Evolutionary conservation across 1,140 invertebrate species (phyloP).

Genomic region (Drosophila novamexicana): DNA sequence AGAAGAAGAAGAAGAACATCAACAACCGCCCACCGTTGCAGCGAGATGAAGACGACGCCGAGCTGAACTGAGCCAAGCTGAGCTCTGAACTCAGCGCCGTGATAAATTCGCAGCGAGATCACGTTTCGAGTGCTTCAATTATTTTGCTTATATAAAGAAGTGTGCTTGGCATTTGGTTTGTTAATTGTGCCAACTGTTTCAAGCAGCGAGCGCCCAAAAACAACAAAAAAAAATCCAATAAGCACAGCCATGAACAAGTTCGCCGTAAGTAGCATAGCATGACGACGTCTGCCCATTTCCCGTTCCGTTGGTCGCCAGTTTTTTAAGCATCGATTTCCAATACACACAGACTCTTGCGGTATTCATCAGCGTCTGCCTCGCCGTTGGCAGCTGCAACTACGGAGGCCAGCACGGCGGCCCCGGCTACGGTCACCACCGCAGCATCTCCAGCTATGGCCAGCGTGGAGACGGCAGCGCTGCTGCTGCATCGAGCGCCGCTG

Average conservation of each 20-base stretch:
- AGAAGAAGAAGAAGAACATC: slow-evolving; percentile 3
- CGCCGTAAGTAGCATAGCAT: slow-evolving; percentile 61
- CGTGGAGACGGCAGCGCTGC: slow-evolving; percentile 34
- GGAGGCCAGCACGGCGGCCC: not conserved
- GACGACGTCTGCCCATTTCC: slow-evolving; percentile 36
- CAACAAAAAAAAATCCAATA: slow-evolving; percentile 21
- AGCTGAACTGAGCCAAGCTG: slow-evolving; percentile 26
- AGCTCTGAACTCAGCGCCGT: slow-evolving; percentile 44
- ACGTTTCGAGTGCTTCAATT: slow-evolving; percentile 75
- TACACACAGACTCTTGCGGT: slow-evolving; percentile 57
- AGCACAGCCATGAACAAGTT: slow-evolving; percentile 74
- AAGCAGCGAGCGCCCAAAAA: slow-evolving; percentile 59
- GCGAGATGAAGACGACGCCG: slow-evolving; percentile 21
- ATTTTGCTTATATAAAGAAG: slow-evolving; percentile 81
- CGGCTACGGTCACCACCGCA: slow-evolving; percentile 27
- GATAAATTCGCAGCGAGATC: slow-evolving; percentile 75
- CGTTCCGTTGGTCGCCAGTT: slow-evolving; percentile 21
- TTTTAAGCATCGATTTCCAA: slow-evolving; percentile 10
- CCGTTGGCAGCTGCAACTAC: slow-evolving; percentile 55
- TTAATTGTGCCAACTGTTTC: slow-evolving; percentile 80
- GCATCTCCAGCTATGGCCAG: slow-evolving; percentile 39
- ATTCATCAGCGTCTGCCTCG: slow-evolving; percentile 63
- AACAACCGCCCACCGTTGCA: slow-evolving; percentile 5
- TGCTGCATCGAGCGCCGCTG: slow-evolving; percentile 54
- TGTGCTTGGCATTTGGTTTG: slow-evolving; percentile 75